Conservation (phyloP, 2,888 invertebrate genomes). For the Morpho deidamia region DNA sequence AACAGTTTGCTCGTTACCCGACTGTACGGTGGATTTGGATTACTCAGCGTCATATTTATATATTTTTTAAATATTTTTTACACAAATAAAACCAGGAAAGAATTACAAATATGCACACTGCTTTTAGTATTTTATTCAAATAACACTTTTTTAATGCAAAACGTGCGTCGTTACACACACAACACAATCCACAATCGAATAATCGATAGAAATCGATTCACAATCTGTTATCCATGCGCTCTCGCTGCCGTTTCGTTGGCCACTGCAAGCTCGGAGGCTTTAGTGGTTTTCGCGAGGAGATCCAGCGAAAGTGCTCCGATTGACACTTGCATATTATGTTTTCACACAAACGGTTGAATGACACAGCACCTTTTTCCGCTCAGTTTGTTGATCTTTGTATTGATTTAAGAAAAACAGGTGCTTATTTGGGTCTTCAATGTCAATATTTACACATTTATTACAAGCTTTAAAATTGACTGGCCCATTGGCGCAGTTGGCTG, state of each 20-base stretch:
- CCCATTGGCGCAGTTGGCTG: too few relatives aligned
- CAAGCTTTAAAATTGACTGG: too few relatives aligned
- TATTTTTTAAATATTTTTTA: constrained; percentile 11
- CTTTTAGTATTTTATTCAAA: too few relatives aligned
- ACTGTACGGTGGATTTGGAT: constrained; percentile 49
- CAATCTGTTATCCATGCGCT: constrained; percentile 37
- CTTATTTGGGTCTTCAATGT: too few relatives aligned
- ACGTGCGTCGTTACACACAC: constrained; percentile 7
- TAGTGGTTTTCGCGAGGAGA: constrained; percentile 50
- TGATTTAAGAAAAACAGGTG: background rate
- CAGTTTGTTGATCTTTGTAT: constrained; percentile 30
- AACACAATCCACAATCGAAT: constrained; percentile 6
- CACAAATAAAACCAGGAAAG: background rate
- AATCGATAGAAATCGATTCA: constrained; percentile 8
- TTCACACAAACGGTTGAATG: constrained; percentile 40
- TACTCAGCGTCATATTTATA: constrained; percentile 54
- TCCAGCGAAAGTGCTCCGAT: constrained; percentile 56
- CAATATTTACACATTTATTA: too few relatives aligned
- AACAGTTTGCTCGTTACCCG: constrained; percentile 60
- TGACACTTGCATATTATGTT: constrained; percentile 27
- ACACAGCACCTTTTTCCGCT: constrained; percentile 28
- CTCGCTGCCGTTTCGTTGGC: constrained; percentile 38
- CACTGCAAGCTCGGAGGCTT: constrained; percentile 56
- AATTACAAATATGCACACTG: background rate
- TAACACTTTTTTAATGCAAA: constrained; percentile 26